A percentile compares a stretch with the other conserved stretches of the same genome.
These are phyloP conservation scores for Indicator indicator DNA, from an alignment of 2,113 vertebrate species.

Conservation along the genomic window DNA sequence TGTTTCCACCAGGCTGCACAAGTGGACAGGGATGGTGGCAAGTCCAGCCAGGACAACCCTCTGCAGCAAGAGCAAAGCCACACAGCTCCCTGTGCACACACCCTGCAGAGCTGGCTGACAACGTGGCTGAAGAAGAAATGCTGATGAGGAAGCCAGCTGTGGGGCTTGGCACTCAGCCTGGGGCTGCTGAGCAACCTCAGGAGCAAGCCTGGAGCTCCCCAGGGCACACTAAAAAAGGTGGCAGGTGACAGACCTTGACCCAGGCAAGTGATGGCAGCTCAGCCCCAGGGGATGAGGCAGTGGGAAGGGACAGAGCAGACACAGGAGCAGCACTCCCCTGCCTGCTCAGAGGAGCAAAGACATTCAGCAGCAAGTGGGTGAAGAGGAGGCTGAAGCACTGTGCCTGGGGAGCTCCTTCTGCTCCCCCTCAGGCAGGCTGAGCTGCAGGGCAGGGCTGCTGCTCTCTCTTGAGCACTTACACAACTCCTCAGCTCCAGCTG, in stretches of 20 bases:
- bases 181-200: not conserved
- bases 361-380: not conserved
- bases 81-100: fast-evolving
- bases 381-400: not conserved
- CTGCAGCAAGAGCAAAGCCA: not conserved
- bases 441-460: not conserved
- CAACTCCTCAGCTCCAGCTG: not conserved
- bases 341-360: not conserved
- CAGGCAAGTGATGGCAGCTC: fast-evolving
- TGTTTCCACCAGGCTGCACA: not conserved
- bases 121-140: not conserved
- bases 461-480: not conserved
- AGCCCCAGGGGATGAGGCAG: not conserved
- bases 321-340: not conserved
- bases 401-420: not conserved
- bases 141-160: not conserved
- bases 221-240: not conserved
- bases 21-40: not conserved
- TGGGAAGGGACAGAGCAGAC: not conserved
- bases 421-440: not conserved
- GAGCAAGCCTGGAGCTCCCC: not conserved
- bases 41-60: not conserved
- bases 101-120: not conserved
- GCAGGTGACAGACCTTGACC: not conserved
- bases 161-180: not conserved